Conservation (phyloP, 2,113 vertebrate species). For the Atlantisia rogersi region DNA sequence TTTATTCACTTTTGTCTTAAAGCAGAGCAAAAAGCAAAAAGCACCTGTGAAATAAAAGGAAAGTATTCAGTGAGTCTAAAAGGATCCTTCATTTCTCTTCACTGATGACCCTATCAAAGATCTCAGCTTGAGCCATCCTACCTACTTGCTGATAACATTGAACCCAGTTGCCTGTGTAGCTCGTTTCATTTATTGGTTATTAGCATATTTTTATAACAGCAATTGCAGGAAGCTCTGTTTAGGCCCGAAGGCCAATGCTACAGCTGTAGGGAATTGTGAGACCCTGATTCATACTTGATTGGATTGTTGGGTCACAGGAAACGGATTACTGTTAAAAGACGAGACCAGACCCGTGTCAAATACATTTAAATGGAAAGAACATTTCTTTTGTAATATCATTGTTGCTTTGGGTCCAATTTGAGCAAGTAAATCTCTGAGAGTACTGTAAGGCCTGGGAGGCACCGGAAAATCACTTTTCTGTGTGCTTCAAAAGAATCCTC, state of each 20-base stretch:
- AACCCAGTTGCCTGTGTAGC: neutral
- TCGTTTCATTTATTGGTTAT: neutral
- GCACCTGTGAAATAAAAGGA: neutral
- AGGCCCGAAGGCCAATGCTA: neutral
- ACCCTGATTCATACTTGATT: neutral
- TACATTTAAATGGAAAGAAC: slow-evolving; percentile 26
- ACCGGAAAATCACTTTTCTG: slow-evolving; percentile 35
- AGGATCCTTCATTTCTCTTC: neutral
- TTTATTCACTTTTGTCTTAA: neutral
- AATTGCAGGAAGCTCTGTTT: neutral
- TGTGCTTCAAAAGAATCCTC: slow-evolving; percentile 32
- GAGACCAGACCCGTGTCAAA: neutral
- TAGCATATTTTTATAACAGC: neutral
- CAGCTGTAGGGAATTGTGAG: neutral
- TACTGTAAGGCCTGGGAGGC: neutral
- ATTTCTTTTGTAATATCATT: slow-evolving; percentile 20
- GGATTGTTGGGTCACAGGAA: slow-evolving; percentile 22
- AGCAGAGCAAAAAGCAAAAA: neutral
- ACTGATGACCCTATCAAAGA: neutral
- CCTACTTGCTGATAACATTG: neutral
- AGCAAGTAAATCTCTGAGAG: slow-evolving; percentile 24
- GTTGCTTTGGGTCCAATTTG: neutral
- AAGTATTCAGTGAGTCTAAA: neutral
- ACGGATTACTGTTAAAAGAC: neutral
- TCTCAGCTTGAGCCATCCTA: neutral